Conservation (phyloP, 2,113 vertebrate species). For the Azemiops feae region DNA sequence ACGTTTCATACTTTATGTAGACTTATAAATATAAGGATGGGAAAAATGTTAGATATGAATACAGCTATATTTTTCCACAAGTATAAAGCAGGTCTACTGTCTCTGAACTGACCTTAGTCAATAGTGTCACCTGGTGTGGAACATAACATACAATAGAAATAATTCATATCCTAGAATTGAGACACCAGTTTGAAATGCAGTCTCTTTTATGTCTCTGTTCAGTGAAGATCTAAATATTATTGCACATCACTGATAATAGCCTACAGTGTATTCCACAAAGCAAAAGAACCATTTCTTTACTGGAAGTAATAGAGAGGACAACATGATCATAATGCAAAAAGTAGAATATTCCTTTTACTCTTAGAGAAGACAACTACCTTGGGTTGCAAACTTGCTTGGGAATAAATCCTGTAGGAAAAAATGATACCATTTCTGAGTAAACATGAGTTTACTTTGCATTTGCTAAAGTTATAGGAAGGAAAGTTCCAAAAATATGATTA, state of each 20-base stretch:
- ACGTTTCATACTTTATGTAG: conserved; percentile 28
- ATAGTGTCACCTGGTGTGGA: background rate
- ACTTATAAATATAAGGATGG: conserved; percentile 15
- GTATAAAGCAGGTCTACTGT: background rate
- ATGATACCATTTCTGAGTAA: background rate
- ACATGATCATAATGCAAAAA: background rate
- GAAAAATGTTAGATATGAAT: conserved; percentile 12
- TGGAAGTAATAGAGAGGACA: background rate
- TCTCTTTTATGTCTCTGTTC: background rate
- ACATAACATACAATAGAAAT: conserved; percentile 13
- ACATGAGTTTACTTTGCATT: background rate
- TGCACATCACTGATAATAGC: conserved; percentile 29
- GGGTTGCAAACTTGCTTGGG: background rate
- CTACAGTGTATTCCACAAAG: background rate
- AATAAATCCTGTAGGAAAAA: background rate
- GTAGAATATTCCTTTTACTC: background rate
- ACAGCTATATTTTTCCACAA: conserved; percentile 22
- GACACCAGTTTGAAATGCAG: background rate
- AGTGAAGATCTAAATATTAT: background rate
- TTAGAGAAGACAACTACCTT: background rate
- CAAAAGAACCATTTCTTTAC: conserved; percentile 30
- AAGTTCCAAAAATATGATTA: conserved; percentile 19
- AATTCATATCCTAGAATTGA: background rate
- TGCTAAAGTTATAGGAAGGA: background rate
- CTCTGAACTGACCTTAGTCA: conserved; percentile 6